Conservation (phyloP, 2,888 invertebrate species). For the Drosophila mercatorum region DNA sequence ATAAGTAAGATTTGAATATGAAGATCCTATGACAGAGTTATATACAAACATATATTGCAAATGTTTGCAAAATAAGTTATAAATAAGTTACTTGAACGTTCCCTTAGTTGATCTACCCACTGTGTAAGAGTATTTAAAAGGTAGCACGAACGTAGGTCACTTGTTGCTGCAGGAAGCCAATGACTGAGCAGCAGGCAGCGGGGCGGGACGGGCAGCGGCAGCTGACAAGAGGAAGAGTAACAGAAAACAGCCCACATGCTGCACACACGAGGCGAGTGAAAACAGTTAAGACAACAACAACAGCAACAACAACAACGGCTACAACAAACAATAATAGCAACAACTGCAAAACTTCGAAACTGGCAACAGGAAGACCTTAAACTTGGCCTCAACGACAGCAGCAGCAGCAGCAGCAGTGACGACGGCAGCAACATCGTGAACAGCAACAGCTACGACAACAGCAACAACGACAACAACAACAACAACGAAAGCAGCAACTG, state of each 20-base stretch:
- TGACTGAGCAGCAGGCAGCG: constrained; percentile 31
- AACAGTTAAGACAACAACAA: constrained; percentile 74
- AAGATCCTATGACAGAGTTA: no score
- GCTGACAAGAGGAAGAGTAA: constrained; percentile 58
- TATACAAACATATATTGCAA: no score
- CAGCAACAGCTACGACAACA: constrained; percentile 51
- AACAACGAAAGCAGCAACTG: constrained; percentile 56
- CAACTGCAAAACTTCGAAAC: constrained; percentile 56
- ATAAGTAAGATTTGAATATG: no score
- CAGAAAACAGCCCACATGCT: constrained; percentile 72
- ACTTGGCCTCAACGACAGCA: constrained; percentile 79
- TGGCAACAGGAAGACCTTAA: constrained; percentile 80
- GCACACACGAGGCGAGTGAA: constrained; percentile 70
- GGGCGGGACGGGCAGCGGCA: constrained; percentile 15
- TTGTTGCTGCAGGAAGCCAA: constrained; percentile 65
- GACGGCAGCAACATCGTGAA: constrained; percentile 66
- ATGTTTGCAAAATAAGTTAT: no score
- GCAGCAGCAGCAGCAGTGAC: constrained; percentile 53
- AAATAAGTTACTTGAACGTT: not conserved
- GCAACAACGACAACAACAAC: constrained; percentile 42
- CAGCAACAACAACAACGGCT: constrained; percentile 30
- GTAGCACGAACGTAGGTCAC: constrained; percentile 68
- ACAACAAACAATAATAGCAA: constrained; percentile 44
- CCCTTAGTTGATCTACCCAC: not conserved
- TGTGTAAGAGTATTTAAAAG: constrained; percentile 56